Base-by-base conservation (phyloP, 2,888 invertebrate species). In the Xylophagus ater region DNA sequence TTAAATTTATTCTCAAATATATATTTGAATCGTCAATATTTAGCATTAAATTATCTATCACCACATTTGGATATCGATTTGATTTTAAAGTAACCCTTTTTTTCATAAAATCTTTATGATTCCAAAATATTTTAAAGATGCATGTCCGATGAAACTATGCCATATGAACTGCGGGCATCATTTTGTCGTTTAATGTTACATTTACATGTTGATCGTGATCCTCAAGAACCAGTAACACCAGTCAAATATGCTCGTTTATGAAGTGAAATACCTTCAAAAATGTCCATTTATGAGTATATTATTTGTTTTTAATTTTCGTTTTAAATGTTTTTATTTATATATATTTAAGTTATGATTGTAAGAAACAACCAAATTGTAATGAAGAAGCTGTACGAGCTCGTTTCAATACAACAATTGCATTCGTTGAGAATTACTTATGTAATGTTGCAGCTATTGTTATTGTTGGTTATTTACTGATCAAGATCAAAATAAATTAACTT, bases 161-260 rank as follows among this genome's bases (percentile, higher is more conserved):
- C 93, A 2, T 92, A 87, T 66, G 93, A 96, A 58, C 68, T 99
- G 48, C 76, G 98, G 35, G 97, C 98, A 25, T 93, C 96, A 15
- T 99, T 99, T 70, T 94, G 94, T 59, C 82, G 97, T 3, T 74
- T 98, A 26, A 92, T 98, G 92, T 72, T 98, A 50, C 97, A 98
- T 68, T 74, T 98, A 59, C 97, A 98, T 68, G 96, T 97, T 2
- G 97, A 98, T 68, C 73, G 96, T 49, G 96, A 97, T 70, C 96
- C 96, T 4, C 94, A 96, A 67, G 94, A 96, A 66, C 89, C 89
- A 21, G 93, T 96, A 29, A 94, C 92, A n/a, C 96, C 96, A 1
- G 94, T 98, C 31, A 93, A 96, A 67, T 97, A 97, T 70, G 98
- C 98, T 7, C 72, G 98, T 5, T 74, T 97, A 2, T 99, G 98